Evolutionary conservation across 2,888 invertebrate genomes (phyloP).

Genomic region (Junonia oenone): DNA sequence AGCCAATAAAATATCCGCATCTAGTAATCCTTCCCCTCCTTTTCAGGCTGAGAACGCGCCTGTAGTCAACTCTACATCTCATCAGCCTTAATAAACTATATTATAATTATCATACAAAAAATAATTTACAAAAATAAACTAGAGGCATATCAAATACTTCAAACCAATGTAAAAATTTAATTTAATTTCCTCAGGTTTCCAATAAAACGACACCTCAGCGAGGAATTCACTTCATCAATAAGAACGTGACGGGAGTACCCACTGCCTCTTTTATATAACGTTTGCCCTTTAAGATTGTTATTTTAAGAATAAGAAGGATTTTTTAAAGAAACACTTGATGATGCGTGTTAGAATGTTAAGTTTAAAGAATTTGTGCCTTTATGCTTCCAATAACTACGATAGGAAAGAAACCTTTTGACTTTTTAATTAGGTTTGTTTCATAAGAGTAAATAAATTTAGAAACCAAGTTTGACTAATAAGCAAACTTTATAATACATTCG

Average conservation of each 20-base stretch:
- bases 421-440: too few relatives aligned
- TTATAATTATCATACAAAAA: background rate
- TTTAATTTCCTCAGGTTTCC: conserved; percentile 8
- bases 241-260: conserved; percentile 9
- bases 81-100: too few relatives aligned
- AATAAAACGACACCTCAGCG: background rate
- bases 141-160: background rate
- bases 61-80: too few relatives aligned
- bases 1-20: too few relatives aligned
- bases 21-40: too few relatives aligned
- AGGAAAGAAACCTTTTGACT: too few relatives aligned
- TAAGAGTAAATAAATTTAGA: too few relatives aligned
- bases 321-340: background rate
- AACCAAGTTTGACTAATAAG: too few relatives aligned
- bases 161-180: too few relatives aligned
- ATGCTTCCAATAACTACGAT: background rate
- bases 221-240: conserved; percentile 8
- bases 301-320: background rate
- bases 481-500: too few relatives aligned
- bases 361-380: background rate
- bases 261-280: background rate
- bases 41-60: too few relatives aligned
- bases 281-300: background rate
- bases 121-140: background rate
- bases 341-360: too few relatives aligned